A percentile compares a stretch with the other conserved stretches of the same genome.
Evolutionary conservation across 2,113 vertebrate species (phyloP).

Genomic region (Crotophaga sulcirostris): DNA sequence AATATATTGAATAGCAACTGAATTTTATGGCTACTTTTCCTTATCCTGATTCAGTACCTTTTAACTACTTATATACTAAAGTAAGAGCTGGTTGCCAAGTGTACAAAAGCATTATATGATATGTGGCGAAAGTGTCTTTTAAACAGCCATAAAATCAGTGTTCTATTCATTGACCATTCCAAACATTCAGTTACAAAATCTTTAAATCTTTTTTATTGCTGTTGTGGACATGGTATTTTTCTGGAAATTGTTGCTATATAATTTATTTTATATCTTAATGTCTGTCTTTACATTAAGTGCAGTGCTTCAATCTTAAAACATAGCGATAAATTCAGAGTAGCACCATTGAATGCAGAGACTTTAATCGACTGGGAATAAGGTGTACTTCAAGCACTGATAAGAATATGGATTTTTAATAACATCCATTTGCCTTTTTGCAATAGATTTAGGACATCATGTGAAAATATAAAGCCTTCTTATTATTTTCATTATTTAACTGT

Average conservation of each 20-base stretch:
- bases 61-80: conserved; percentile 18
- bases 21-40: neutral
- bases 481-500: neutral
- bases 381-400: neutral
- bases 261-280: neutral
- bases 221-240: neutral
- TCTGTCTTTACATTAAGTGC: neutral
- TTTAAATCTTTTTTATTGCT: conserved; percentile 11
- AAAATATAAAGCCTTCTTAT: neutral
- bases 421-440: neutral
- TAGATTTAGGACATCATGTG: neutral
- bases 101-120: neutral
- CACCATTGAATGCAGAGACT: neutral
- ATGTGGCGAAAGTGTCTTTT: conserved; percentile 5
- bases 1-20: conserved; percentile 11
- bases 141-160: neutral
- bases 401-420: neutral
- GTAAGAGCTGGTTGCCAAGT: neutral
- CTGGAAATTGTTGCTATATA: neutral
- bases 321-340: neutral
- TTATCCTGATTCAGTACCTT: neutral
- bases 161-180: neutral
- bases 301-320: neutral
- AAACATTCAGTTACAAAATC: conserved; percentile 4
- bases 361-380: neutral